Conservation (phyloP, 2,113 vertebrate species). For the Fulmarus glacialis region DNA sequence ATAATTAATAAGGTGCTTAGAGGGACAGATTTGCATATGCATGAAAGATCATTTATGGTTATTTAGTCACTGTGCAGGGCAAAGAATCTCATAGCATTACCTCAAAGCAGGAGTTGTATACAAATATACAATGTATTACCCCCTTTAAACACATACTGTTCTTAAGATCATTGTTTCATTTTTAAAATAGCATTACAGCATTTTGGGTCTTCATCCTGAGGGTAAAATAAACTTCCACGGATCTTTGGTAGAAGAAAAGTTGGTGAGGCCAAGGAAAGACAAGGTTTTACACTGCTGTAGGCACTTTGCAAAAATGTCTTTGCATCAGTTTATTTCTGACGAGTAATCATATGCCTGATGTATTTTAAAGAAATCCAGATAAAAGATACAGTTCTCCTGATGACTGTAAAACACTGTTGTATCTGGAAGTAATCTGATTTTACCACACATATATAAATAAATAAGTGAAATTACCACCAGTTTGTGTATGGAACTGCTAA, state of each 20-base stretch:
- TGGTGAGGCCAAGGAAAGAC: neutral
- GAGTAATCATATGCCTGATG: neutral
- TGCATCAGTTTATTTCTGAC: neutral
- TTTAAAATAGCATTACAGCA: neutral
- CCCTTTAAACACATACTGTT: neutral
- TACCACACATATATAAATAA: neutral
- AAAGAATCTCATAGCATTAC: slow-evolving; percentile 27
- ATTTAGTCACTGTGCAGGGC: slow-evolving; percentile 58
- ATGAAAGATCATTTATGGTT: slow-evolving; percentile 64
- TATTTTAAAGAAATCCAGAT: neutral
- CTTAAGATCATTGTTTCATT: neutral
- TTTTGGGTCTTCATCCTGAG: neutral
- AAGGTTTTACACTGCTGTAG: slow-evolving; percentile 12
- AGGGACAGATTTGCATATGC: slow-evolving; percentile 73
- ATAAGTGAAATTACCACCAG: neutral
- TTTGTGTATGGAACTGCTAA: neutral
- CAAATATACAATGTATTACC: neutral
- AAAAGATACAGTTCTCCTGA: neutral
- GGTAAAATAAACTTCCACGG: neutral
- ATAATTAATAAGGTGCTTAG: slow-evolving; percentile 80
- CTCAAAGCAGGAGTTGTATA: slow-evolving; percentile 12
- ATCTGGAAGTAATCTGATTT: slow-evolving; percentile 8
- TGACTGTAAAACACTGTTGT: neutral
- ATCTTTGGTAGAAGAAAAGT: neutral
- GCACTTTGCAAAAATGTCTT: neutral